Base-by-base conservation (phyloP, 2,797 vertebrate species). In the Threskiornis aethiopicus region DNA sequence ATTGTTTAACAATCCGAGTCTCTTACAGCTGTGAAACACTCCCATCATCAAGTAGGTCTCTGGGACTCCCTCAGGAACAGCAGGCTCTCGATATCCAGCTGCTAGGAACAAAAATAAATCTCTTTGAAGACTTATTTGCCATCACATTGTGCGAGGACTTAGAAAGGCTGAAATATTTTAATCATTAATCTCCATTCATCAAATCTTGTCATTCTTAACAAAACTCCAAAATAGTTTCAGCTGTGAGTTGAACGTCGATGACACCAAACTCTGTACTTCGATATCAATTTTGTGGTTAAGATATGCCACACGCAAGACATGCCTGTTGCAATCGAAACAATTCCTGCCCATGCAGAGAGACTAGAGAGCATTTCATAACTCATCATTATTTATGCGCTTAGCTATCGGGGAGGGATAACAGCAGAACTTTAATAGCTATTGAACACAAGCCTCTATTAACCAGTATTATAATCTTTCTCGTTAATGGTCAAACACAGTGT, bases 81-180 rank as follows among this genome's bases (percentile, higher is more conserved):
- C 51, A 72, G 59, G 92, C 87, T 90, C 51, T 78, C 71, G 88
- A 94, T 66, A 91, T 70, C 92, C 94, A 97, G 93, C 94, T 96
- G 94, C 86, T 90, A 94, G 91, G 84, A 97, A 95, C 89, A 96
- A 94, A 95, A 96, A 94, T 97, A 95, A 96, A 95, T 97, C 90
- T 97, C 91, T 97, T 96, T 95, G 86, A 97, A 97, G 95, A 71
- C 91, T 89, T 91, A 82, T 8, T 96, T 91, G 75, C 89, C 95
- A 91, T 97, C 91, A 70, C 39, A 41, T 94, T 94, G 86, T 96
- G 47, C 20, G 67, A 89, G 71, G 89, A 93, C 67, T 95, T 85
- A 89, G 92, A 81, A 92, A 96, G 87, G 57, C 93, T 93, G 94
- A 84, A 87, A 58, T n/a, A 61, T 94, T 97, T 97, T 96, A 96